These are phyloP conservation scores for Trichonephila clavata DNA, from an alignment of 1,140 invertebrate genomes.

Conservation along the genomic window DNA sequence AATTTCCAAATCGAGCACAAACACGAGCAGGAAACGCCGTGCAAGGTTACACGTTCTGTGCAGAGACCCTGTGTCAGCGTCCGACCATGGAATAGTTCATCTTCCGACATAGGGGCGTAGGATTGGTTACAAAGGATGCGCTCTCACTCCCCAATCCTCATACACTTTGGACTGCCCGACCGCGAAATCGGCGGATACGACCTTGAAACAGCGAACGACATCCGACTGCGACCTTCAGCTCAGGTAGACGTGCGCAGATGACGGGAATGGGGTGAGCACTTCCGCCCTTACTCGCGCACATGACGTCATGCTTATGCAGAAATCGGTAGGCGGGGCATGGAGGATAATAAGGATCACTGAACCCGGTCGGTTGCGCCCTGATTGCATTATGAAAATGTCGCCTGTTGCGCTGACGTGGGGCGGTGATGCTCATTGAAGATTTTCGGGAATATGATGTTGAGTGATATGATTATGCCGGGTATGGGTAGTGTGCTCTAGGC, in stretches of 20 bases:
- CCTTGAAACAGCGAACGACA: conserved; percentile 38
- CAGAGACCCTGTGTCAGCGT: conserved; percentile 21
- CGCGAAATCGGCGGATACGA: conserved; percentile 39
- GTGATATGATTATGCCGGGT: conserved; percentile 10
- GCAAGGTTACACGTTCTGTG: conserved; percentile 8
- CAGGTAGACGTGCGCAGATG: conserved; percentile 59
- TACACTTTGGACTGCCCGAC: conserved; percentile 49
- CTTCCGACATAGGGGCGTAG: not conserved
- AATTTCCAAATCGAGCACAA: not conserved
- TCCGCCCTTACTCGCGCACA: conserved; percentile 32
- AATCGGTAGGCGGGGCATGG: conserved; percentile 17
- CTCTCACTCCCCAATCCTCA: conserved; percentile 2
- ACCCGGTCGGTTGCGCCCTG: not conserved
- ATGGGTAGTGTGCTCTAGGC: not conserved
- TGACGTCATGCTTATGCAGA: conserved; percentile 66
- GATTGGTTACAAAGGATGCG: conserved; percentile 34
- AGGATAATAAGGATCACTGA: not conserved
- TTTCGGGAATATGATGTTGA: conserved; percentile 23
- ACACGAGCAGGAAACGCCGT: not conserved
- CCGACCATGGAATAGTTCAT: conserved; percentile 8
- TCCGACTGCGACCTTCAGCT: conserved; percentile 46
- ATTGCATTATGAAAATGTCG: conserved; percentile 31
- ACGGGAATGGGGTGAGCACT: not conserved
- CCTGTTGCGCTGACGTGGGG: conserved; percentile 1
- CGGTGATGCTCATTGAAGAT: too few relatives aligned